Evolutionary conservation across 2,888 invertebrate genomes (phyloP).

Genomic region (Acholoe squamosa): DNA sequence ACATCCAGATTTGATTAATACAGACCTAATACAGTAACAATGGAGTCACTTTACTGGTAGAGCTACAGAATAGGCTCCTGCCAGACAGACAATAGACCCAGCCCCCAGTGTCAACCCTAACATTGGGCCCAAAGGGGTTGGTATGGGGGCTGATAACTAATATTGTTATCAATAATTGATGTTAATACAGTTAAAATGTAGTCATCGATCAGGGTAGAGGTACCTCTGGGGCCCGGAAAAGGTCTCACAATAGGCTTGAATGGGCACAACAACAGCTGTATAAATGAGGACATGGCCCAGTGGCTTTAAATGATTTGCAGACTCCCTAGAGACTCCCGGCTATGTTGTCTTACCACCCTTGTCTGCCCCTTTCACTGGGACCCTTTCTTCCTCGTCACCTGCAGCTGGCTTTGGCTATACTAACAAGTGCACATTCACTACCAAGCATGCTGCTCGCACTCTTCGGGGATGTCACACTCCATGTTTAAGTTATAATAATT

Average conservation of each 20-base stretch:
- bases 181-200: slow-evolving; percentile 22
- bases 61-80: too few relatives aligned
- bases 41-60: not conserved
- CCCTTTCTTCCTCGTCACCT: too few relatives aligned
- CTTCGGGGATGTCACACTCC: too few relatives aligned
- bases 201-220: not conserved
- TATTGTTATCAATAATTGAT: not conserved
- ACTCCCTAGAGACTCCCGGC: not conserved
- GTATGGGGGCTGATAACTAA: not conserved
- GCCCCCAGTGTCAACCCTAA: not conserved
- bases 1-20: slow-evolving; percentile 13
- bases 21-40: slow-evolving; percentile 31
- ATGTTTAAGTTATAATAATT: too few relatives aligned
- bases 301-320: not conserved
- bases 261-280: not conserved
- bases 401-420: too few relatives aligned
- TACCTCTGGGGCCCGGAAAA: not conserved
- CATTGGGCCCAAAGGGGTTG: not conserved
- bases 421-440: too few relatives aligned
- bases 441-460: too few relatives aligned
- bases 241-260: not conserved
- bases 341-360: too few relatives aligned
- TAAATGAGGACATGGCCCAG: not conserved
- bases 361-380: too few relatives aligned
- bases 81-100: not conserved